phyloP scores from a whole-genome alignment of 2,888 invertebrate genomes.

The Calameuta filiformis region DNA sequence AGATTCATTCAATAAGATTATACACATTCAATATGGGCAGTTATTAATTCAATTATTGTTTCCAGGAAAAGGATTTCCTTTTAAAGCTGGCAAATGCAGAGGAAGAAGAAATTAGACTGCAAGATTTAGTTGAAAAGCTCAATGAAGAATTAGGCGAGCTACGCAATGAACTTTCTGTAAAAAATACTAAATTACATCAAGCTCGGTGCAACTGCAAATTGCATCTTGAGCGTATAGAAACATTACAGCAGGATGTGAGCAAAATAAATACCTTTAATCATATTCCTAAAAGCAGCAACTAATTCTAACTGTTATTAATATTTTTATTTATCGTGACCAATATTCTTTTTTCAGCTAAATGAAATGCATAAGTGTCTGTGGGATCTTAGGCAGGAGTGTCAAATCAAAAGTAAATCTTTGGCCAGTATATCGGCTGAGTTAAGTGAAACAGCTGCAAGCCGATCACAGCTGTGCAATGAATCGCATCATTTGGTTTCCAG shows the following conservation, averaged over 20 bases:
- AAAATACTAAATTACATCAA: constrained; percentile 37
- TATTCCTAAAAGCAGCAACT: background rate
- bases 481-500: constrained; percentile 50
- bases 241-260: constrained; percentile 35
- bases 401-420: constrained; percentile 47
- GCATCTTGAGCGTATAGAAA: constrained; percentile 35
- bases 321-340: background rate
- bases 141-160: constrained; percentile 42
- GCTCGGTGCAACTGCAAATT: constrained; percentile 34
- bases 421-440: constrained; percentile 52
- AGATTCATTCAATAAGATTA: background rate
- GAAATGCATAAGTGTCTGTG: constrained; percentile 48
- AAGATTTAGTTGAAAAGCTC: constrained; percentile 36
- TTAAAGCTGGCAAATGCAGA: constrained; percentile 33
- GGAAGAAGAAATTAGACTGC: constrained; percentile 33
- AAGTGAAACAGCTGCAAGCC: constrained; percentile 45
- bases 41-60: constrained; percentile 1
- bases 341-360: constrained; percentile 41
- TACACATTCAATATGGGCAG: background rate
- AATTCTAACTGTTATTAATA: background rate
- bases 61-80: constrained; percentile 44
- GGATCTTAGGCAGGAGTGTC: constrained; percentile 51
- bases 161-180: constrained; percentile 34
- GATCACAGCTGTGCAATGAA: constrained; percentile 53
- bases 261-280: background rate